Evolutionary conservation across 2,888 invertebrate genomes (phyloP), one percentile per base, ranked within the genome.

Genomic region (Sericinus montela): DNA sequence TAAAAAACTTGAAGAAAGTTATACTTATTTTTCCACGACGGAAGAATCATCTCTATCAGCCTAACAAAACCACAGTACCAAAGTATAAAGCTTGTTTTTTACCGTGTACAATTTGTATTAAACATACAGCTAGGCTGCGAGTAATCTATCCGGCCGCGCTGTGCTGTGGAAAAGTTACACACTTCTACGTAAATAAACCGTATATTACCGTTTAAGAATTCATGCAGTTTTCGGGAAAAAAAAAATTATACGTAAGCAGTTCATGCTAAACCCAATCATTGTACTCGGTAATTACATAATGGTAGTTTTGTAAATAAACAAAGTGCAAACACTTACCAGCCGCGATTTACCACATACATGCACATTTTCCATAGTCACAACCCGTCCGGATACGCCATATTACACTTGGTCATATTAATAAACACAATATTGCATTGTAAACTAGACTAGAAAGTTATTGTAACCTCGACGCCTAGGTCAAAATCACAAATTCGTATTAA

Each of bases 341-440:
- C 19, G 34, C 9, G 43, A 50, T 60, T 62, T 51, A 54, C 65
- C 65, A 63, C 63, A 63, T 56, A 60, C 85, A 85, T 83, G 83
- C 85, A 68, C 63, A 78, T 78, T 83, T 85, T 83, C 87, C 87
- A 80, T 69, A 77, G 41, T 80, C 83, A 87, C 85, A 80, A 67
- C 72, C 80, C 74, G 73, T 59, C 67, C 76, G 80, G 77, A 80
- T 80, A 82, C 72, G 75, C 72, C 76, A 72, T 69, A 70, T 67
- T 56, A 56, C 65, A 72, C 56, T 52, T 45, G 63, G 62, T 67
- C 63, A 67, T 69, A 74, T 69, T 65, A 71, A 71, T 72, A 67
- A 75, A 78, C 72, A 79, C 70, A 74, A 52, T 69, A 66, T 73
- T 70, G 59, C 64, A 67, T 69, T 67, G 47, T 60, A 56, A 53